Percentiles rank a stretch among this genome's conserved stretches.
Evolutionary conservation across 2,797 vertebrate genomes (phyloP).

Genomic region (Cossypha niveicapilla): DNA sequence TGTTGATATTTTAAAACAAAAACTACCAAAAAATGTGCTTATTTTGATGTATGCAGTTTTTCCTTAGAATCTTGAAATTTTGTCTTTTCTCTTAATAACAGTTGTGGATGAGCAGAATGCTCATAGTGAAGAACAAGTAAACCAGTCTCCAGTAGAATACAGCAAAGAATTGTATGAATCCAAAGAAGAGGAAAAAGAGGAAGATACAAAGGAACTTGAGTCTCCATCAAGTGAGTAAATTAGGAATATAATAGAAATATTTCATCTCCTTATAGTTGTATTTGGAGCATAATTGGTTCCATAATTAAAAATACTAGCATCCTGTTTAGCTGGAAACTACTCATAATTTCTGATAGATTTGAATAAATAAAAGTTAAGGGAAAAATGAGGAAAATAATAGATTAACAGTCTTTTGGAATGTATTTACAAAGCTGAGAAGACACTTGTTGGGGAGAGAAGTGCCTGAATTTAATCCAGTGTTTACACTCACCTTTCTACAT

Average conservation of each 20-base stretch:
- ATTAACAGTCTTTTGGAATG: neutral
- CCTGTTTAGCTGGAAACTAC: neutral
- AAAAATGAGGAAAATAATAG: neutral
- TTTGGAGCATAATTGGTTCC: neutral
- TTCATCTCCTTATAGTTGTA: neutral
- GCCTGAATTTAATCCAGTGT: neutral
- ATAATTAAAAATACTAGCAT: neutral
- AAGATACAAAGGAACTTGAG: slow-evolving; percentile 88
- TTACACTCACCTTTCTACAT: neutral
- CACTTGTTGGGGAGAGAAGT: neutral
- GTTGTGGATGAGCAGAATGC: slow-evolving; percentile 92
- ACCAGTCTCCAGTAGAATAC: slow-evolving; percentile 81
- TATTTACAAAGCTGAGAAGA: neutral
- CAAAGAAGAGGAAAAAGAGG: slow-evolving; percentile 88
- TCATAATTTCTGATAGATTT: neutral
- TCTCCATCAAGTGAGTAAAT: slow-evolving; percentile 76
- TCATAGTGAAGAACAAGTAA: slow-evolving; percentile 82
- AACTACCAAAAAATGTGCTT: neutral
- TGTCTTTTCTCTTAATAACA: slow-evolving; percentile 43
- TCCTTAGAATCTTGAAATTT: neutral
- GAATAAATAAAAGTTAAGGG: neutral
- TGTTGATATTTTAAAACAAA: neutral
- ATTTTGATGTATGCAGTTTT: neutral
- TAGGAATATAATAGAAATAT: neutral
- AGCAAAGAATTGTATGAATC: slow-evolving; percentile 88